A percentile compares a stretch with the other conserved stretches of the same genome.
phyloP scores from a whole-genome alignment of 2,888 invertebrate species.

The Exocentrus adspersus region DNA sequence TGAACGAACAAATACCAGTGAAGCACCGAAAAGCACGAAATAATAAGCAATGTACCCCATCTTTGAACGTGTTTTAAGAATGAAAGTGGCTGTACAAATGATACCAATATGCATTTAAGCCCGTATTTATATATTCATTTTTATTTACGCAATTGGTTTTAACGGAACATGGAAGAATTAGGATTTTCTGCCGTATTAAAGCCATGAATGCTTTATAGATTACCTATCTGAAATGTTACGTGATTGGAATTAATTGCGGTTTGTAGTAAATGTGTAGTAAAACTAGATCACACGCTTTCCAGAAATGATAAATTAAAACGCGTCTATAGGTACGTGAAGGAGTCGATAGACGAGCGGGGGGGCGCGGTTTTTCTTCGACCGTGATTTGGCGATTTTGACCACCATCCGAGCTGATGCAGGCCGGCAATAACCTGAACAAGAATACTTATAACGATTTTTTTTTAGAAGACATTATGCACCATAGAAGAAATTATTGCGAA shows the following conservation, averaged over 20 bases:
- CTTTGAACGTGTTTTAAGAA: background rate
- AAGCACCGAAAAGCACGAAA: background rate
- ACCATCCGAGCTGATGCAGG: too few species aligned
- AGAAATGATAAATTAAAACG: background rate
- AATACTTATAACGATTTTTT: too few species aligned
- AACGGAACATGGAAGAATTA: background rate
- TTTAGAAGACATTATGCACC: too few species aligned
- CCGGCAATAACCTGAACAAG: too few species aligned
- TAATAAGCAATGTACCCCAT: background rate
- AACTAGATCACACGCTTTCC: background rate
- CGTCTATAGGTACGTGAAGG: background rate
- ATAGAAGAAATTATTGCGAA: too few species aligned
- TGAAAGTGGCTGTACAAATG: background rate
- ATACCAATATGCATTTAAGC: background rate
- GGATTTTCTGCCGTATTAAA: slow-evolving; percentile 6
- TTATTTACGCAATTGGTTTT: background rate
- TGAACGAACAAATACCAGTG: background rate
- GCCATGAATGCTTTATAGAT: background rate
- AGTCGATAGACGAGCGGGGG: background rate
- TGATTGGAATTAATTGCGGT: slow-evolving; percentile 6
- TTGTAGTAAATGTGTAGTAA: slow-evolving; percentile 5
- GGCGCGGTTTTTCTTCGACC: background rate
- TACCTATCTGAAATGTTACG: background rate
- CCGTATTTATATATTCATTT: background rate
- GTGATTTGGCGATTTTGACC: background rate